A percentile compares a stretch with the other conserved stretches of the same genome.
These are phyloP conservation scores for Perca flavescens DNA, from an alignment of 2,113 vertebrate genomes.

Conservation along the genomic window DNA sequence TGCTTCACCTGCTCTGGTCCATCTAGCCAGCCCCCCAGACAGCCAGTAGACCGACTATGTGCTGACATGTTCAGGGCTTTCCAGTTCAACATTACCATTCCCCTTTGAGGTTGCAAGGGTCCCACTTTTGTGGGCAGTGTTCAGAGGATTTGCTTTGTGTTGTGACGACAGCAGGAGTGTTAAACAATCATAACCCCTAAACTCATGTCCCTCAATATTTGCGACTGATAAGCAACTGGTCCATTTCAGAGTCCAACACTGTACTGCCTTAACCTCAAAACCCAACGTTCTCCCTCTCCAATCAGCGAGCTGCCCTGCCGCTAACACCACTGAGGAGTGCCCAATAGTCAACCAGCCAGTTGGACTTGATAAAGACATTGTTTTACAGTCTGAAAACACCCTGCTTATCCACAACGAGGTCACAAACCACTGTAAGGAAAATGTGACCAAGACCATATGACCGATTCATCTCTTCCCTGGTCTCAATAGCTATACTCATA, in stretches of 20 bases:
- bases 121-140: conserved; percentile 1
- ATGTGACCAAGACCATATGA: background rate
- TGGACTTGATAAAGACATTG: conserved; percentile 48
- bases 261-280: conserved; percentile 58
- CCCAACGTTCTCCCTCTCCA: conserved; percentile 23
- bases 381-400: conserved; percentile 49
- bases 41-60: conserved; percentile 17
- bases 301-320: conserved; percentile 28
- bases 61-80: conserved; percentile 40
- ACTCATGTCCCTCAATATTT: conserved; percentile 51
- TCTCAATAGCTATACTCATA: background rate
- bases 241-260: conserved; percentile 27
- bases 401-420: conserved; percentile 2
- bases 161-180: conserved; percentile 37
- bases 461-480: background rate
- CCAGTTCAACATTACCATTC: conserved; percentile 32
- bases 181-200: conserved; percentile 48
- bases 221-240: conserved; percentile 55
- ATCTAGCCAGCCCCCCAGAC: conserved; percentile 38
- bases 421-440: background rate
- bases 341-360: conserved; percentile 49
- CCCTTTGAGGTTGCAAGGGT: conserved; percentile 8
- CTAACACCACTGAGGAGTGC: conserved; percentile 49
- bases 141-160: conserved; percentile 21
- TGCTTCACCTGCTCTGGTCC: conserved; percentile 75